Percentiles rank a stretch among this genome's conserved stretches.
Evolutionary conservation across 2,113 vertebrate species (phyloP).

Genomic region (Neodontobutis hainanensis): DNA sequence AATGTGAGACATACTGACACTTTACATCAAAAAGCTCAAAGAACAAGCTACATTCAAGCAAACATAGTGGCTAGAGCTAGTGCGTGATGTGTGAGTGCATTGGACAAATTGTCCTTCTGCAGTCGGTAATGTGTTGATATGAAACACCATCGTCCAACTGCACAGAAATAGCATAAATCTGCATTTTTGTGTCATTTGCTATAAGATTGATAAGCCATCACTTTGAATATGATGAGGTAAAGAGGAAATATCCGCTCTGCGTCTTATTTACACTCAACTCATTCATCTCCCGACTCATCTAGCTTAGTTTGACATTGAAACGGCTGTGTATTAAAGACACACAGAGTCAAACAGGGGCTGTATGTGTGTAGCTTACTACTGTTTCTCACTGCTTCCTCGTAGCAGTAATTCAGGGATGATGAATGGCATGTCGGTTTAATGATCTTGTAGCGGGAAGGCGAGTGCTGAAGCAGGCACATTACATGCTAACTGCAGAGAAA

Average conservation of each 20-base stretch:
- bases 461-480: constrained; percentile 58
- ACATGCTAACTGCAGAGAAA: constrained; percentile 43
- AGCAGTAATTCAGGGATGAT: constrained; percentile 54
- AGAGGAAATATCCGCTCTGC: constrained; percentile 29
- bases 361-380: neutral
- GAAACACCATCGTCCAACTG: neutral
- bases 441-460: constrained; percentile 52
- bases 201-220: constrained; percentile 53
- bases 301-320: constrained; percentile 53
- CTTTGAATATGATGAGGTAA: constrained; percentile 22
- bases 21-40: constrained; percentile 8
- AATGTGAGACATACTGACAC: neutral
- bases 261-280: constrained; percentile 55
- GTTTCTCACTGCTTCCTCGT: constrained; percentile 11
- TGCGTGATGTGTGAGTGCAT: constrained; percentile 5
- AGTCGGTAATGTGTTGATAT: constrained; percentile 36
- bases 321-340: constrained; percentile 35
- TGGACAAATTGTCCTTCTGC: constrained; percentile 27
- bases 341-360: constrained; percentile 24
- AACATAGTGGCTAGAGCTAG: constrained; percentile 12
- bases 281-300: constrained; percentile 46
- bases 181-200: constrained; percentile 54
- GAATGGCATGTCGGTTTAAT: constrained; percentile 58
- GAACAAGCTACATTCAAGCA: constrained; percentile 7
- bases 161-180: constrained; percentile 45